phyloP scores from a whole-genome alignment of 2,888 invertebrate species.

The Leistus spinibarbis region DNA sequence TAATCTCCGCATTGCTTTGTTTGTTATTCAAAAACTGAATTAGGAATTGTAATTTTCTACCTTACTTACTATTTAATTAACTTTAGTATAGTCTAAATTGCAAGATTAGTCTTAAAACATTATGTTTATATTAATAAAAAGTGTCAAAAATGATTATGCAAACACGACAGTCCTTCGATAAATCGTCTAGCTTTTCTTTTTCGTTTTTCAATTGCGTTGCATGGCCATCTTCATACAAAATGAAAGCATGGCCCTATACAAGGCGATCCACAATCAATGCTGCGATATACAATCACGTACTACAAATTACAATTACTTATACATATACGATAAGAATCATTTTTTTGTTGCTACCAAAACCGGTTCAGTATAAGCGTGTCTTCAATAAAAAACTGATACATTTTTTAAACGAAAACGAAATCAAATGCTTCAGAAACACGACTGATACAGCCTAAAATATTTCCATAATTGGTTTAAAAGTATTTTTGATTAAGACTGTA shows the following conservation, averaged over 20 bases:
- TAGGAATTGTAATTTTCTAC: too few relatives aligned
- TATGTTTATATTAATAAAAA: too few relatives aligned
- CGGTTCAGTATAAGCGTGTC: neutral
- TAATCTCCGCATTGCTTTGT: too few relatives aligned
- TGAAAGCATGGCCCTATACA: neutral
- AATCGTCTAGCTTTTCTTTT: neutral
- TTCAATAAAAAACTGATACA: neutral
- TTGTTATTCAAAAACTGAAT: too few relatives aligned
- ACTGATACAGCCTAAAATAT: too few relatives aligned
- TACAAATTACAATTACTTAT: neutral
- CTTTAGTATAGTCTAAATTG: too few relatives aligned
- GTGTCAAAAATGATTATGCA: neutral
- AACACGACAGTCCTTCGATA: neutral
- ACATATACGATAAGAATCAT: neutral
- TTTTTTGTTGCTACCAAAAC: neutral
- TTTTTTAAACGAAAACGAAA: neutral
- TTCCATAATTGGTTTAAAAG: too few relatives aligned
- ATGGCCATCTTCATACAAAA: neutral
- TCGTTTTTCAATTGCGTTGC: neutral
- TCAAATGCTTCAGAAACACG: too few relatives aligned
- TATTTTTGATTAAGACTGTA: too few relatives aligned
- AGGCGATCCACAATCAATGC: constrained; percentile 2
- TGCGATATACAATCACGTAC: neutral
- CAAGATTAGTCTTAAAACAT: too few relatives aligned
- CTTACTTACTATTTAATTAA: too few relatives aligned